Percentiles rank a stretch among this genome's conserved stretches.
Evolutionary conservation across 2,888 invertebrate species (phyloP).

Genomic region (Xestia rhomboidea): DNA sequence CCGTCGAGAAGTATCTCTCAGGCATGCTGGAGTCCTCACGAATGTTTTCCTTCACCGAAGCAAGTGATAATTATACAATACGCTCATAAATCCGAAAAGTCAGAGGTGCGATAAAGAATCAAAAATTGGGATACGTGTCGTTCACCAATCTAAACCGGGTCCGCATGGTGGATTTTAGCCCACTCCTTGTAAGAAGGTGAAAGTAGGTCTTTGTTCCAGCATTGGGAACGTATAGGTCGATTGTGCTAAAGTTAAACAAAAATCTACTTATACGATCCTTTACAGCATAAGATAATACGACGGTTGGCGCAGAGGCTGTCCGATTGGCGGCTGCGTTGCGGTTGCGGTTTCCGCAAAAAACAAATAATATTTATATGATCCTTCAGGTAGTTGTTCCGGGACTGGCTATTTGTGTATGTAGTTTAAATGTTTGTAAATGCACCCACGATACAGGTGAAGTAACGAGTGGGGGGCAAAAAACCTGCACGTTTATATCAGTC

Average conservation of each 20-base stretch:
- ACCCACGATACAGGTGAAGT: not conserved
- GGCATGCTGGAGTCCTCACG: too few species aligned
- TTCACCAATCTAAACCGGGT: not conserved
- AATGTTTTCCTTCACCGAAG: too few species aligned
- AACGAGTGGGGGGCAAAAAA: not conserved
- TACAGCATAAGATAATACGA: not conserved
- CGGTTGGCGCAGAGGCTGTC: not conserved
- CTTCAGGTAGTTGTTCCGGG: not conserved
- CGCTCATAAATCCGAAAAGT: too few species aligned
- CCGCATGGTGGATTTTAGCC: not conserved
- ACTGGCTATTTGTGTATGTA: not conserved
- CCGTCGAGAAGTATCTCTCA: too few species aligned
- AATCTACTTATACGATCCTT: not conserved
- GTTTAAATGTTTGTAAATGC: not conserved
- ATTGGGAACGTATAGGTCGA: too few species aligned
- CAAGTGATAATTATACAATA: too few species aligned
- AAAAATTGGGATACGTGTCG: not conserved
- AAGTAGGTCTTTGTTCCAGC: too few species aligned
- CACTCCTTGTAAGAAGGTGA: not conserved
- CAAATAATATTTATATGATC: not conserved
- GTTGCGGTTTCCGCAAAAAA: not conserved
- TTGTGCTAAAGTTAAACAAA: not conserved
- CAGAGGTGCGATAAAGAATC: not conserved
- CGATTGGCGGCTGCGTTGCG: not conserved
- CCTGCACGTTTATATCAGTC: not conserved